Evolutionary conservation across 1,140 invertebrate species (phyloP).

Genomic region (Triops longicaudatus): DNA sequence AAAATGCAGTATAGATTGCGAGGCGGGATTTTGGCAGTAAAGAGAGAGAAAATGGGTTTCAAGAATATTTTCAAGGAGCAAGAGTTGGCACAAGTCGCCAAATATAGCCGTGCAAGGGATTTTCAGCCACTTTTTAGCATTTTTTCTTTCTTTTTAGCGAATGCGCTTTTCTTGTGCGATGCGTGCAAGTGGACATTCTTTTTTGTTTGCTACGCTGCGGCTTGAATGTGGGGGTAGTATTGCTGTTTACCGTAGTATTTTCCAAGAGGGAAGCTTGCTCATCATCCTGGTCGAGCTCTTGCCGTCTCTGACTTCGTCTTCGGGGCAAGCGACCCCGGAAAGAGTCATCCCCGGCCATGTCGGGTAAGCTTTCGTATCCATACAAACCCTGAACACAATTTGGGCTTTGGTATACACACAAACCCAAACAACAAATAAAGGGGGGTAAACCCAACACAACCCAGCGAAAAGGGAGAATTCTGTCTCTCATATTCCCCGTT

Average conservation of each 20-base stretch:
- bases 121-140: too few relatives aligned
- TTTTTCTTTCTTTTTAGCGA: too few relatives aligned
- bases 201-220: not conserved
- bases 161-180: not conserved
- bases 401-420: not conserved
- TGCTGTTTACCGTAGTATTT: not conserved
- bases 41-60: too few relatives aligned
- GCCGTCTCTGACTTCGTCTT: not conserved
- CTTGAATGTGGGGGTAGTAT: not conserved
- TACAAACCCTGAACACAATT: not conserved
- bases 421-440: not conserved
- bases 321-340: not conserved
- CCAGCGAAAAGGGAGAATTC: too few relatives aligned
- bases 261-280: constrained; percentile 1
- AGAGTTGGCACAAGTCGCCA: too few relatives aligned
- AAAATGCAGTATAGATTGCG: too few relatives aligned
- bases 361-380: not conserved
- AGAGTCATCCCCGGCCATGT: not conserved
- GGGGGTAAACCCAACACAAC: not conserved
- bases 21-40: too few relatives aligned
- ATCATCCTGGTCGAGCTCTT: not conserved
- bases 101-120: too few relatives aligned
- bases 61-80: too few relatives aligned
- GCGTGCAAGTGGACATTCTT: not conserved
- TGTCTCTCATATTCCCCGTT: too few relatives aligned